phyloP scores from a whole-genome alignment of 1,140 invertebrate genomes.

The Danaus plexippus region DNA sequence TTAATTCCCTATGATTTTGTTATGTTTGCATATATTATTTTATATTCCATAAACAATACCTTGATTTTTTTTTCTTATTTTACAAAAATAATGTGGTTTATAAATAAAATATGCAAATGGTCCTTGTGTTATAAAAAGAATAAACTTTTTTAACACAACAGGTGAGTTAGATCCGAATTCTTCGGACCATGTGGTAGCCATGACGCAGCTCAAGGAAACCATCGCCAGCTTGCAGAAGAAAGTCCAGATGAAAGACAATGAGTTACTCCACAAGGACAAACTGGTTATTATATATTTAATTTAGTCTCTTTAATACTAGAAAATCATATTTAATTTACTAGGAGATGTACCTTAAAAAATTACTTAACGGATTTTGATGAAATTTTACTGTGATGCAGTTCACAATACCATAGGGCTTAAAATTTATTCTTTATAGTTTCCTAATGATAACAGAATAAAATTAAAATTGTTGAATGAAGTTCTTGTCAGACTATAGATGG shows the following conservation, averaged over 20 bases:
- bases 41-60: slow-evolving; percentile 5
- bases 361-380: too few relatives aligned
- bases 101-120: too few relatives aligned
- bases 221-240: slow-evolving; percentile 94
- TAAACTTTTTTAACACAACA: slow-evolving; percentile 6
- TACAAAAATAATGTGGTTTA: slow-evolving; percentile 2
- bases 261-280: slow-evolving; percentile 92
- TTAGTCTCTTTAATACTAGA: neutral
- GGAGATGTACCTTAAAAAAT: too few relatives aligned
- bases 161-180: slow-evolving; percentile 85
- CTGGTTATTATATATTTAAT: slow-evolving; percentile 73
- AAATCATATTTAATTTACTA: too few relatives aligned
- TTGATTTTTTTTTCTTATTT: slow-evolving; percentile 9
- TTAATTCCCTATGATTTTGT: slow-evolving; percentile 7
- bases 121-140: too few relatives aligned
- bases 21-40: slow-evolving; percentile 5
- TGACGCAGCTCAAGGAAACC: slow-evolving; percentile 94
- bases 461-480: too few relatives aligned
- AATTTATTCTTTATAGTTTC: too few relatives aligned
- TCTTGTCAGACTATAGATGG: too few relatives aligned
- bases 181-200: slow-evolving; percentile 93
- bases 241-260: slow-evolving; percentile 86
- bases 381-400: too few relatives aligned
- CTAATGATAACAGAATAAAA: too few relatives aligned
- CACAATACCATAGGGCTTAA: too few relatives aligned